Conservation (phyloP, 1,140 invertebrate genomes). For the Protaetia brevitarsis region DNA sequence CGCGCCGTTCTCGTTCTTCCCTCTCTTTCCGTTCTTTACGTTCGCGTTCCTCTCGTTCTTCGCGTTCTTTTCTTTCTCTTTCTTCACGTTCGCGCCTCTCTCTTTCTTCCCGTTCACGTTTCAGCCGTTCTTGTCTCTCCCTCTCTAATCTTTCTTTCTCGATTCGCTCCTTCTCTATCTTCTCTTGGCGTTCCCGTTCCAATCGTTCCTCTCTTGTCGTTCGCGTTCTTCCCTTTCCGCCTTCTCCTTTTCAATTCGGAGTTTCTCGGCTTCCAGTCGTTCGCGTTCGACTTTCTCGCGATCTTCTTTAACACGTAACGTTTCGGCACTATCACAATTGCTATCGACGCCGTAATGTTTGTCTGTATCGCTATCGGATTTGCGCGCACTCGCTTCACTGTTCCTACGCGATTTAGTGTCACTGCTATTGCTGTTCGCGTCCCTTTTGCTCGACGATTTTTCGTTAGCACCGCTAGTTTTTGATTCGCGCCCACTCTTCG, state of each 20-base stretch:
- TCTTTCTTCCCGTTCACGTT: conserved; percentile 47
- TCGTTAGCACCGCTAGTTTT: conserved; percentile 1
- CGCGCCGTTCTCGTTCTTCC: conserved; percentile 28
- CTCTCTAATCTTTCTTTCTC: conserved; percentile 42
- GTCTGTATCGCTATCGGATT: conserved; percentile 30
- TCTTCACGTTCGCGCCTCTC: conserved; percentile 35
- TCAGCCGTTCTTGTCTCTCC: conserved; percentile 43
- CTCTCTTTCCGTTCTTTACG: conserved; percentile 36
- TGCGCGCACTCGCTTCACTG: conserved; percentile 44
- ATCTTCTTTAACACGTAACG: conserved; percentile 44
- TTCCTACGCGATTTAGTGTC: conserved; percentile 46
- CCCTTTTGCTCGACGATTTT: not conserved
- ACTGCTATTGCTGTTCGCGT: conserved; percentile 26
- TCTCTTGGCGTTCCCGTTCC: conserved; percentile 41
- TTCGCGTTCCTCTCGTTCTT: conserved; percentile 37
- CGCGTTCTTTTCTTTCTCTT: conserved; percentile 32
- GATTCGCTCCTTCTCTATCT: conserved; percentile 34
- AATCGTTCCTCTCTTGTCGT: conserved; percentile 34
- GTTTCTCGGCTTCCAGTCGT: conserved; percentile 36
- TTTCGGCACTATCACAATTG: conserved; percentile 36
- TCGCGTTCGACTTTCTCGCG: conserved; percentile 53
- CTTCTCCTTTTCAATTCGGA: conserved; percentile 49
- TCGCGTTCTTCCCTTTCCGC: conserved; percentile 40
- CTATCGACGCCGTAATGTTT: conserved; percentile 28
- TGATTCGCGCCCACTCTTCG: conserved; percentile 16